phyloP scores from a whole-genome alignment of 2,797 vertebrate species.

The Lacerta bilineata region DNA sequence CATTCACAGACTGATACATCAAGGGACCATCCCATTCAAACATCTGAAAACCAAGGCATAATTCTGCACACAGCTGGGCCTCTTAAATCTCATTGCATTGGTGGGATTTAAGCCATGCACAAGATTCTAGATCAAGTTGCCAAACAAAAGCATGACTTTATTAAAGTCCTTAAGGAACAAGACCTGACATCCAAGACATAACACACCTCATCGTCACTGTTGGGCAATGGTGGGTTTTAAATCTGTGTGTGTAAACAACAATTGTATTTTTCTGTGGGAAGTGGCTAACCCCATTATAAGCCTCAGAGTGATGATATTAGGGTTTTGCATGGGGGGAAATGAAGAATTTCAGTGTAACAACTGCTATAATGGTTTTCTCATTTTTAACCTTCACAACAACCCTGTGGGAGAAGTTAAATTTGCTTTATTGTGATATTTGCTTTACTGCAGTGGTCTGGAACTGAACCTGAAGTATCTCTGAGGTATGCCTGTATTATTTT shows the following conservation, averaged over 20 bases:
- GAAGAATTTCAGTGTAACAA: neutral
- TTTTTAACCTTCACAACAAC: neutral
- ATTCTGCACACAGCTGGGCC: neutral
- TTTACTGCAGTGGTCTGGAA: no score
- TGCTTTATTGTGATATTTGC: neutral
- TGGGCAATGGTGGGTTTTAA: neutral
- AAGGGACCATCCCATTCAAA: no score
- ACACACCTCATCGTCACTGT: neutral
- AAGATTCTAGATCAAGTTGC: neutral
- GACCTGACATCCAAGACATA: neutral
- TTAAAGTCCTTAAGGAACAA: neutral
- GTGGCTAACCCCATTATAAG: neutral
- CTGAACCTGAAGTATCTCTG: no score
- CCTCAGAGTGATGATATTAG: neutral
- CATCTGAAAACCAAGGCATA: no score
- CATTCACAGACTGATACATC: neutral
- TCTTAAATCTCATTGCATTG: neutral
- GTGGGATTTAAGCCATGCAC: neutral
- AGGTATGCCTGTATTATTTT: neutral
- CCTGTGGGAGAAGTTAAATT: neutral
- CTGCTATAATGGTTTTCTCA: neutral
- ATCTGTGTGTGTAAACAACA: neutral
- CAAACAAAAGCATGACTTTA: neutral
- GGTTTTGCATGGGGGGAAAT: neutral
- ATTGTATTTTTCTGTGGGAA: neutral